Evolutionary conservation across 1,140 invertebrate species (phyloP).

Genomic region (Scaptomyza graminum): DNA sequence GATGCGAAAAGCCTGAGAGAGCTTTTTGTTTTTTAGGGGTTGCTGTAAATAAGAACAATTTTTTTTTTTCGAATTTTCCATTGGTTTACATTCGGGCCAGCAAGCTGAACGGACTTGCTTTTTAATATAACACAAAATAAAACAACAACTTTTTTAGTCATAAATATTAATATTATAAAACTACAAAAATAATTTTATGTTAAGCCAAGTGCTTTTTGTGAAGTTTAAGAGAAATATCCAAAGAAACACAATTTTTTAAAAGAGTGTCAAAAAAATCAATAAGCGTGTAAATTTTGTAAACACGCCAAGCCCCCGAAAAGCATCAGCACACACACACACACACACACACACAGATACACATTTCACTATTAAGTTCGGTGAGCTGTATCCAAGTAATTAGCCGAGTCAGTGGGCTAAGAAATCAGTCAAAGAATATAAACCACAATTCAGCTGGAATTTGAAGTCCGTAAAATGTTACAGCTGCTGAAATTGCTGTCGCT

Average conservation of each 20-base stretch:
- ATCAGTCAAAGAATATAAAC: constrained; percentile 20
- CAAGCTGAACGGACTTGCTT: constrained; percentile 5
- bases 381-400: constrained; percentile 49
- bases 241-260: constrained; percentile 19
- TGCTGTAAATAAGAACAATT: constrained; percentile 6
- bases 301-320: constrained; percentile 67
- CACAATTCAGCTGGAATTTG: constrained; percentile 35
- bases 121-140: constrained; percentile 9
- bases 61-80: constrained; percentile 62
- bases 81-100: constrained; percentile 65
- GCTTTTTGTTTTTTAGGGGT: constrained; percentile 34
- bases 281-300: constrained; percentile 77
- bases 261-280: constrained; percentile 61
- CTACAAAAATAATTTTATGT: neutral
- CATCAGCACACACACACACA: constrained; percentile 4
- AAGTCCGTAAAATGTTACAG: constrained; percentile 41
- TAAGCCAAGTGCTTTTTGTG: constrained; percentile 3
- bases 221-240: neutral
- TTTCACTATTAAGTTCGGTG: constrained; percentile 27
- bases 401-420: constrained; percentile 20
- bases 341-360: neutral
- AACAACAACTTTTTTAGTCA: neutral
- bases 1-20: constrained; percentile 35
- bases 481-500: constrained; percentile 22
- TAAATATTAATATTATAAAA: constrained; percentile 3